Percentiles rank a stretch among this genome's conserved stretches.
Conservation (phyloP, 2,888 invertebrate species). For the Creontiades dilutus region DNA sequence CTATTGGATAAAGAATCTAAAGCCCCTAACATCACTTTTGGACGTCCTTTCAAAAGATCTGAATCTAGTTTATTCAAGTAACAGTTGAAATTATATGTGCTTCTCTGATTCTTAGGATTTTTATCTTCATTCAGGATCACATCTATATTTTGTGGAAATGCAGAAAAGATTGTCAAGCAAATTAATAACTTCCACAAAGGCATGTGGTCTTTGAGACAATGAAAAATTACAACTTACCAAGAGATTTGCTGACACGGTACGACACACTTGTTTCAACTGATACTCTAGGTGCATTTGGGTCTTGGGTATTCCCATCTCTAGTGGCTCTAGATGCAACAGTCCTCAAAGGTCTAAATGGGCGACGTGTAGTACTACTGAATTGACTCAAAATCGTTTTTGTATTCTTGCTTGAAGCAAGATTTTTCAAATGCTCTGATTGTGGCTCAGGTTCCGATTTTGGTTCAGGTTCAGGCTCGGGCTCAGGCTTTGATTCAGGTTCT, state of each 20-base stretch:
- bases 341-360: conserved; percentile 77
- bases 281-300: conserved; percentile 73
- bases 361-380: conserved; percentile 78
- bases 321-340: conserved; percentile 74
- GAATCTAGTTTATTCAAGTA: too few relatives aligned
- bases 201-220: too few relatives aligned
- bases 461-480: conserved; percentile 78
- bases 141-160: too few relatives aligned
- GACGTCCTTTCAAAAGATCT: too few relatives aligned
- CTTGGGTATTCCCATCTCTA: conserved; percentile 73
- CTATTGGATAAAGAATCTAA: too few relatives aligned
- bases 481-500: conserved; percentile 78
- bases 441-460: conserved; percentile 78
- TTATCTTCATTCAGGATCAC: too few relatives aligned
- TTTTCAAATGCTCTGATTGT: conserved; percentile 79
- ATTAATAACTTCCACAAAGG: too few relatives aligned
- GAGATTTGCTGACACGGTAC: conserved; percentile 76
- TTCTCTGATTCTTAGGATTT: too few relatives aligned
- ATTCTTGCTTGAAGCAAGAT: conserved; percentile 74
- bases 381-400: conserved; percentile 76
- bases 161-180: too few relatives aligned
- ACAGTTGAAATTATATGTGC: too few relatives aligned
- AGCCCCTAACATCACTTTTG: too few relatives aligned
- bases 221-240: conserved; percentile 74
- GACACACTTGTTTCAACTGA: conserved; percentile 77